These are phyloP conservation scores for Chrysolina oricalcia DNA, from an alignment of 2,888 invertebrate genomes.

Conservation along the genomic window DNA sequence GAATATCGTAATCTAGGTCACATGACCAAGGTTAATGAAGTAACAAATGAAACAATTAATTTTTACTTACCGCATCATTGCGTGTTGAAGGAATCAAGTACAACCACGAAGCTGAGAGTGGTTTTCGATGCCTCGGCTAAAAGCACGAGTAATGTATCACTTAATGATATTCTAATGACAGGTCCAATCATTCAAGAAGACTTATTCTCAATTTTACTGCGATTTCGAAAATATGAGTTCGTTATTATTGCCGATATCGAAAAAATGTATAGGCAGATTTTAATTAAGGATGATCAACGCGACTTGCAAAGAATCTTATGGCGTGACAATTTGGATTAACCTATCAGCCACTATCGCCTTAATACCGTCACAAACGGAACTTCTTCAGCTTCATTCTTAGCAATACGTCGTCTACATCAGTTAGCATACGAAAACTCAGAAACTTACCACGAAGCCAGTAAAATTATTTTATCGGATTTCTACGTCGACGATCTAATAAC, in stretches of 20 bases:
- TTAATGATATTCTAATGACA: constrained; percentile 36
- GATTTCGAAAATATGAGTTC: constrained; percentile 28
- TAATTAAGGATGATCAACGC: constrained; percentile 13
- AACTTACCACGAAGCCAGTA: constrained; percentile 28
- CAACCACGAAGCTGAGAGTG: constrained; percentile 34
- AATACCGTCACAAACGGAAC: constrained; percentile 42
- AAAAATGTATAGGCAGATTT: constrained; percentile 34
- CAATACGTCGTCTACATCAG: constrained; percentile 40
- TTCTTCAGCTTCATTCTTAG: constrained; percentile 36
- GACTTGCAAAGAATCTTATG: constrained; percentile 36
- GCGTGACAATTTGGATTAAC: constrained; percentile 6
- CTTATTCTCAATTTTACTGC: constrained; percentile 33
- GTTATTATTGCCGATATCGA: constrained; percentile 30
- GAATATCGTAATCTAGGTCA: constrained; percentile 35
- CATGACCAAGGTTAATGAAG: constrained; percentile 31
- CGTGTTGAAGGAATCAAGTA: constrained; percentile 37
- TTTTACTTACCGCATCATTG: constrained; percentile 38
- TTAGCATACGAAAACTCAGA: constrained; percentile 28
- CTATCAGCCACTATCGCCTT: constrained; percentile 31
- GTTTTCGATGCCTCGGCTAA: constrained; percentile 39
- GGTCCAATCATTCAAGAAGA: constrained; percentile 40
- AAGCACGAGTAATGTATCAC: constrained; percentile 18
- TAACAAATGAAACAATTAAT: background rate
- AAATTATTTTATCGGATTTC: constrained; percentile 40
- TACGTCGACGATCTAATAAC: constrained; percentile 45